Conservation (phyloP, 1,140 invertebrate species). For the Pseudomyrmex cubaensis region DNA sequence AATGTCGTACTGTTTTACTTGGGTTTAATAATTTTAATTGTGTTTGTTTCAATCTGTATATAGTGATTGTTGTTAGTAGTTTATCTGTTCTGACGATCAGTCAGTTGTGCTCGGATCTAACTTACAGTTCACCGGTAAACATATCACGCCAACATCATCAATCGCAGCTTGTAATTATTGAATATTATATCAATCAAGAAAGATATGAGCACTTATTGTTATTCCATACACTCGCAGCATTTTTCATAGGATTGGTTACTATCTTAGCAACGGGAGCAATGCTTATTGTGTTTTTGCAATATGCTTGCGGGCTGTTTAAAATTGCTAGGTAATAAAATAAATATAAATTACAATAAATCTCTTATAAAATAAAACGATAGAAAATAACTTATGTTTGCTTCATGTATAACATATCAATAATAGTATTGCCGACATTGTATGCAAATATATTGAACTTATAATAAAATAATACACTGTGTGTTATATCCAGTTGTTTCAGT, state of each 20-base stretch:
- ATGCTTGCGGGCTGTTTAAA: conserved; percentile 10
- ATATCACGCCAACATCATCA: not conserved
- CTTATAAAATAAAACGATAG: too few relatives aligned
- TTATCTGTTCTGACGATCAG: not conserved
- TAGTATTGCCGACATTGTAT: too few relatives aligned
- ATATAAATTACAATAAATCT: too few relatives aligned
- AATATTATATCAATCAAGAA: not conserved
- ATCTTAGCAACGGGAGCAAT: not conserved
- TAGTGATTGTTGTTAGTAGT: not conserved
- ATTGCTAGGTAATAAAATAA: conserved; percentile 16
- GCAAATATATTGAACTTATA: too few relatives aligned
- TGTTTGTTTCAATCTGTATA: not conserved
- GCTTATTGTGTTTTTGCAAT: not conserved
- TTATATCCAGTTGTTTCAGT: too few relatives aligned
- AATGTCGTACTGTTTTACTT: not conserved
- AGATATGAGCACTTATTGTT: not conserved
- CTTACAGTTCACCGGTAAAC: not conserved
- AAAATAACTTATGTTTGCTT: too few relatives aligned
- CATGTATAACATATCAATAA: too few relatives aligned
- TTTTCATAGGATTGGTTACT: not conserved
- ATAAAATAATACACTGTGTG: too few relatives aligned
- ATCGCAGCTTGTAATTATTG: not conserved
- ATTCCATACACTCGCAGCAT: not conserved
- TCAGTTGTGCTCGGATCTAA: not conserved
- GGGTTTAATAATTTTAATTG: not conserved